These are phyloP conservation scores for Chitala chitala DNA, from an alignment of 2,113 vertebrate genomes.

Conservation along the genomic window DNA sequence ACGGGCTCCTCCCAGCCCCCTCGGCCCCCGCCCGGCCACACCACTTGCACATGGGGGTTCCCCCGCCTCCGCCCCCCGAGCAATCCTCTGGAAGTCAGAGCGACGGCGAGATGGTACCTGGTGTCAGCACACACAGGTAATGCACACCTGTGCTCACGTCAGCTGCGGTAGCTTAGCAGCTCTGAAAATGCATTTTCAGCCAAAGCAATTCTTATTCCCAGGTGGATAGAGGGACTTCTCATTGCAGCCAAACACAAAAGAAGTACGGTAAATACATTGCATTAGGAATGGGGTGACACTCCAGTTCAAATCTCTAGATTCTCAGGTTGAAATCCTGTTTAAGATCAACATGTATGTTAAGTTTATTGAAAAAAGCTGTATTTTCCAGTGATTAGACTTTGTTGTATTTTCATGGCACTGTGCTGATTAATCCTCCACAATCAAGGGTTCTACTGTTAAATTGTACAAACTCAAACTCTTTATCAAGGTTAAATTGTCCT, in stretches of 20 bases:
- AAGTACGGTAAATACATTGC: too few relatives aligned
- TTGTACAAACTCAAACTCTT: neutral
- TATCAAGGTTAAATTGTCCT: neutral
- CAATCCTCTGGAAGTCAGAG: constrained; percentile 14
- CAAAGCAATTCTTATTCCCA: too few relatives aligned
- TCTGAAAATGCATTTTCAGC: too few relatives aligned
- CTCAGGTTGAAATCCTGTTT: too few relatives aligned
- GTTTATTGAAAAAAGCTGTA: neutral
- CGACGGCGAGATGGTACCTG: constrained; percentile 8
- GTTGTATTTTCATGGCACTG: too few relatives aligned
- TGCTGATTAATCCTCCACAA: neutral
- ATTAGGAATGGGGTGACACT: too few relatives aligned
- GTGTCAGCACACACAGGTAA: neutral
- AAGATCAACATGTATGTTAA: neutral
- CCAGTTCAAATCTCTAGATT: too few relatives aligned
- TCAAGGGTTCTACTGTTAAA: neutral
- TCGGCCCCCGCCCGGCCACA: constrained; percentile 13
- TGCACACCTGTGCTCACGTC: too few relatives aligned
- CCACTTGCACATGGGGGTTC: neutral
- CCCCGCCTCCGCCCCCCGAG: constrained; percentile 27
- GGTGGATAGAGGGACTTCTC: too few relatives aligned
- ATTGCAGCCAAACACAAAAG: too few relatives aligned
- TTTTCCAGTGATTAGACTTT: neutral
- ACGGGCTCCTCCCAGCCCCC: constrained; percentile 22
- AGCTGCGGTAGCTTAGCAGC: too few relatives aligned